Percentiles rank a stretch among this genome's conserved stretches.
These are phyloP conservation scores for Psittacus erithacus DNA, from an alignment of 2,113 vertebrate species.

Conservation along the genomic window DNA sequence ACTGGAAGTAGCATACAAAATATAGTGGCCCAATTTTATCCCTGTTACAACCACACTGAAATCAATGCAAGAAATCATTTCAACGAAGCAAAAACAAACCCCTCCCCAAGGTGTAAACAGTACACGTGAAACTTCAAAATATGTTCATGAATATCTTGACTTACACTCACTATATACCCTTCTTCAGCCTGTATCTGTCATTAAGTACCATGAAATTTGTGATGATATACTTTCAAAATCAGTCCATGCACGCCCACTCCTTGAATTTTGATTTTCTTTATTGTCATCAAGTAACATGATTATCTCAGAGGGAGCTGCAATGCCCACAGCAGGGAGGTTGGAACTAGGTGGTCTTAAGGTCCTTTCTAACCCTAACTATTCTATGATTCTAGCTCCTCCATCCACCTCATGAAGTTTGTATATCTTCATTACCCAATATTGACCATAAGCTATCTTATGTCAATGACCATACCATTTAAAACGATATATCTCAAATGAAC, in stretches of 20 bases:
- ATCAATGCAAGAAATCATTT: neutral
- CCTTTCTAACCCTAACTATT: neutral
- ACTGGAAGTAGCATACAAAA: neutral
- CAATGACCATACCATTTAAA: neutral
- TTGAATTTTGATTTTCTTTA: neutral
- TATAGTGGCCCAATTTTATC: neutral
- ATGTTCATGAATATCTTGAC: neutral
- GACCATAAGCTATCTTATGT: neutral
- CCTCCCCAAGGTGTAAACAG: neutral
- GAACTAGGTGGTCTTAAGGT: neutral
- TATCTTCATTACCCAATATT: neutral
- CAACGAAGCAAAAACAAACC: neutral
- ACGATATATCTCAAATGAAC: neutral
- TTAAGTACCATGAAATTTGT: neutral
- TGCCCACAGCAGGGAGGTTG: neutral
- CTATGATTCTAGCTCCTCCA: neutral
- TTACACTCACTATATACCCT: neutral
- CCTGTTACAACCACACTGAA: neutral
- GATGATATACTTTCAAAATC: neutral
- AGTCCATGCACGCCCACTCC: neutral
- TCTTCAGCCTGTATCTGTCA: neutral
- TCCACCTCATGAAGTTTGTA: neutral
- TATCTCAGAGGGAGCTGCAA: neutral
- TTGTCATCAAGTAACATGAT: neutral
- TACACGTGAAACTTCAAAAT: neutral